phyloP scores from a whole-genome alignment of 2,113 vertebrate species.

The Lynx canadensis region DNA sequence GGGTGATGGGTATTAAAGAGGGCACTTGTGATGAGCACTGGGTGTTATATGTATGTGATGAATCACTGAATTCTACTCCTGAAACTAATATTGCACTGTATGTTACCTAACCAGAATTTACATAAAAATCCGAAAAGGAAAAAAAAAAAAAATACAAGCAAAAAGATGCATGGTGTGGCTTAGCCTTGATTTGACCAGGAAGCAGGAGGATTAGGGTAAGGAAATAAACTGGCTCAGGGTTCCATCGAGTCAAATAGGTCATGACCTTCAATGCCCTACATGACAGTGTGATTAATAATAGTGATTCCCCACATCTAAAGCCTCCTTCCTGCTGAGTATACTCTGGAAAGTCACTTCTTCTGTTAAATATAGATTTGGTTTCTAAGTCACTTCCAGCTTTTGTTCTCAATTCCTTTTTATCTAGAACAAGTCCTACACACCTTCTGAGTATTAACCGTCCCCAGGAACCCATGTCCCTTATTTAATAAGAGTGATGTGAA shows the following conservation, averaged over 20 bases:
- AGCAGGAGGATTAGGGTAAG: neutral
- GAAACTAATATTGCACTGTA: too few species aligned
- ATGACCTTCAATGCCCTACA: neutral
- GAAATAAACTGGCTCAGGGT: neutral
- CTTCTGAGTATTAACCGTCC: constrained; percentile 1
- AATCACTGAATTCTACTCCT: too few species aligned
- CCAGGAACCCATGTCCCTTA: neutral
- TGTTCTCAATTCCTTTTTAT: constrained; percentile 60
- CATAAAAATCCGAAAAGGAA: too few species aligned
- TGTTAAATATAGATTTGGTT: constrained; percentile 37
- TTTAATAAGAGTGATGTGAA: neutral
- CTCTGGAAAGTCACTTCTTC: neutral
- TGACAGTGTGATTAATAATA: neutral
- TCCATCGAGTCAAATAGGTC: neutral
- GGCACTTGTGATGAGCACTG: too few species aligned
- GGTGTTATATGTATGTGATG: too few species aligned
- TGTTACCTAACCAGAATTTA: too few species aligned
- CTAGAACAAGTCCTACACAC: neutral
- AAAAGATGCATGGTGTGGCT: neutral
- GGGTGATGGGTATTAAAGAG: too few species aligned
- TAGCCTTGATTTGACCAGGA: constrained; percentile 8
- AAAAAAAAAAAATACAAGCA: neutral
- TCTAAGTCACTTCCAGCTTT: constrained; percentile 53
- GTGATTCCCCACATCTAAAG: neutral
- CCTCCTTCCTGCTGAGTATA: neutral